A percentile compares a stretch with the other conserved stretches of the same genome.
Conservation (phyloP, 2,888 invertebrate species). For the Byasa hedistus region DNA sequence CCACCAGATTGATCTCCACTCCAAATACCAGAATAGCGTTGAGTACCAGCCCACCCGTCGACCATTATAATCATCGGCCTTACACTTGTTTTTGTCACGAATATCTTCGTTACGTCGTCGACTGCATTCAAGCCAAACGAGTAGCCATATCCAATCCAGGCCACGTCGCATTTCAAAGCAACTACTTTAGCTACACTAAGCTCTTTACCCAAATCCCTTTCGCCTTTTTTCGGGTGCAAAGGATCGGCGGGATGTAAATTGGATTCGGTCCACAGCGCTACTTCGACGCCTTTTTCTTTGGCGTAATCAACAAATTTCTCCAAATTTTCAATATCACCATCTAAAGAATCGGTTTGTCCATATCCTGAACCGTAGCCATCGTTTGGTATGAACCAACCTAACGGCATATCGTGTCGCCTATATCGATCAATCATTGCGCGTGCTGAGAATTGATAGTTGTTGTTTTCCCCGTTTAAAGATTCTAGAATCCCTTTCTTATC, state of each 20-base stretch:
- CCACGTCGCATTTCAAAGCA: constrained; percentile 72
- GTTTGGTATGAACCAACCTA: constrained; percentile 73
- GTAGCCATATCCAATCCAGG: constrained; percentile 70
- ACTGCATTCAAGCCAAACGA: constrained; percentile 67
- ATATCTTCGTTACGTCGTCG: constrained; percentile 59
- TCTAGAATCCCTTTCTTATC: constrained; percentile 62
- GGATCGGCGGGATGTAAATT: constrained; percentile 64
- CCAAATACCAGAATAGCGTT: constrained; percentile 69
- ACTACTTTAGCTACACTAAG: constrained; percentile 58
- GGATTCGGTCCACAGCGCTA: constrained; percentile 70
- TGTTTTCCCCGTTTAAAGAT: constrained; percentile 69
- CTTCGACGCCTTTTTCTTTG: constrained; percentile 58
- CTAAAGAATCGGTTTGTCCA: constrained; percentile 65
- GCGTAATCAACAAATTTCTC: constrained; percentile 61
- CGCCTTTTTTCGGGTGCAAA: constrained; percentile 65
- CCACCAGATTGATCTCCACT: constrained; percentile 72
- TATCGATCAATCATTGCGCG: constrained; percentile 73
- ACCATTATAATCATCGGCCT: constrained; percentile 68
- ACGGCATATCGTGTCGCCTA: constrained; percentile 61
- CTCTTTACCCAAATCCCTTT: constrained; percentile 66
- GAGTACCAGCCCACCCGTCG: constrained; percentile 73
- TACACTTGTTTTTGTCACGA: constrained; percentile 45
- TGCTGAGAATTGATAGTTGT: constrained; percentile 73
- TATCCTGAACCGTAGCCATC: constrained; percentile 73
- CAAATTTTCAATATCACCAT: constrained; percentile 67